phyloP scores from a whole-genome alignment of 2,797 vertebrate species.

The Myotis findleyi region DNA sequence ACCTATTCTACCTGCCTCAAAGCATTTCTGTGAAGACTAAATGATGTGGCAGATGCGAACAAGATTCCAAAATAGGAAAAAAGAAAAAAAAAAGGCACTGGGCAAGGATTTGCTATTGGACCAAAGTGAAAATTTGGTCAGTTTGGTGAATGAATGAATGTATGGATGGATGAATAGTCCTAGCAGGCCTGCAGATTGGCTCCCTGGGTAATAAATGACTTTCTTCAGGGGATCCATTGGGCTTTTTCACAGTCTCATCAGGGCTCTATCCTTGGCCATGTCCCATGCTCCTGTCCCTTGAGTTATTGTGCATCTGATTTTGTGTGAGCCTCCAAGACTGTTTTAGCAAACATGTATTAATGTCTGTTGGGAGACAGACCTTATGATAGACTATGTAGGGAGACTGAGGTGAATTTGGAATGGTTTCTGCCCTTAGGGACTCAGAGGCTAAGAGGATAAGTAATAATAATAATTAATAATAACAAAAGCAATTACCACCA shows the following conservation, averaged over 20 bases:
- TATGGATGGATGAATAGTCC: neutral
- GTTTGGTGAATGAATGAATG: conserved; percentile 15
- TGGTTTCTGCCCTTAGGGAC: neutral
- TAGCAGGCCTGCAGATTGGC: neutral
- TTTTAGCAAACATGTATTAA: conserved; percentile 30
- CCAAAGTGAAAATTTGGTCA: conserved; percentile 35
- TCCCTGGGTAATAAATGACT: neutral
- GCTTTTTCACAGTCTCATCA: neutral
- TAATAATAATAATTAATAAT: neutral
- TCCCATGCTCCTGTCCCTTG: neutral
- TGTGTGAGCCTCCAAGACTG: neutral
- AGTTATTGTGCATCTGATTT: conserved; percentile 52
- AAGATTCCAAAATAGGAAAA: neutral
- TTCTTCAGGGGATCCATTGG: neutral
- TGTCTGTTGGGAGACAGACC: neutral
- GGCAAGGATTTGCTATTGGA: conserved; percentile 20
- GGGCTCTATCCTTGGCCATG: neutral
- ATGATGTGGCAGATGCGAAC: conserved; percentile 4
- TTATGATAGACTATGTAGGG: neutral
- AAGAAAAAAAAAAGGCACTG: neutral
- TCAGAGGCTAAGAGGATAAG: neutral
- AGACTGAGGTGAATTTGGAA: neutral
- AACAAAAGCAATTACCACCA: neutral
- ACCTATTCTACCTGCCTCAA: neutral
- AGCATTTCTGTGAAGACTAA: conserved; percentile 25